Evolutionary conservation across 2,113 vertebrate genomes (phyloP), one percentile per base, ranked within the genome.

Genomic region (Archilochus colubris): DNA sequence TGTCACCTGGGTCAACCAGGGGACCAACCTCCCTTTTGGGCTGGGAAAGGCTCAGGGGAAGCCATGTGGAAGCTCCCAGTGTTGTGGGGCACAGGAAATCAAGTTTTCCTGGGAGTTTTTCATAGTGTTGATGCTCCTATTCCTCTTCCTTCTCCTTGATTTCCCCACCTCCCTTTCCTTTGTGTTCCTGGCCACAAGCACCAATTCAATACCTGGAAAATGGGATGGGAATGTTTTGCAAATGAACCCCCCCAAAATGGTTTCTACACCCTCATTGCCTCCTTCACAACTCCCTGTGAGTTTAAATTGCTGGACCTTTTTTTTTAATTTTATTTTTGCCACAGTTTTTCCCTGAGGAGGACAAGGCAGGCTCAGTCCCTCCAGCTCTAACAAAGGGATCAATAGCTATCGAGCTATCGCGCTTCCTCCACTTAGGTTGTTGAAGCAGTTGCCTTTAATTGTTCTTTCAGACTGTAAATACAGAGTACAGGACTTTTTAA

Each of bases 401-500:
- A 31, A 50, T 92, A 90, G 46, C 85, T 79, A 74, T 53, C 3
- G 38, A 96, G 62, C 68, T 61, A 23, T 44, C 16, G 0, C 1
- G 8, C 59, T 87, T 67, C 79, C 85, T 83, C 79, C 38, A 46
- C 86, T 88, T 77, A 80, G 33, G 2, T 80, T 54, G 23, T 79
- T 74, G 66, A 44, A 53, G 66, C 33, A 50, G 66, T 62, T 58
- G 85, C 83, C 78, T 91, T 38, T 62, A 82, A 91, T 96, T 95
- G 81, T 54, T 88, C 70, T 82, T 83, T 68, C 92, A 61, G 46
- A 5, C 85, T 68, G 81, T 91, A 91, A 89, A 93, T 74, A 89
- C 67, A 69, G 58, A 6, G 2, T 2, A 23, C 0, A 0, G 46
- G 10, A 63, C 30, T 0, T 51, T 62, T 23, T 68, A 62, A 33